Base-by-base conservation (phyloP, 2,797 vertebrate species). In the Silurus lanzhouensis region DNA sequence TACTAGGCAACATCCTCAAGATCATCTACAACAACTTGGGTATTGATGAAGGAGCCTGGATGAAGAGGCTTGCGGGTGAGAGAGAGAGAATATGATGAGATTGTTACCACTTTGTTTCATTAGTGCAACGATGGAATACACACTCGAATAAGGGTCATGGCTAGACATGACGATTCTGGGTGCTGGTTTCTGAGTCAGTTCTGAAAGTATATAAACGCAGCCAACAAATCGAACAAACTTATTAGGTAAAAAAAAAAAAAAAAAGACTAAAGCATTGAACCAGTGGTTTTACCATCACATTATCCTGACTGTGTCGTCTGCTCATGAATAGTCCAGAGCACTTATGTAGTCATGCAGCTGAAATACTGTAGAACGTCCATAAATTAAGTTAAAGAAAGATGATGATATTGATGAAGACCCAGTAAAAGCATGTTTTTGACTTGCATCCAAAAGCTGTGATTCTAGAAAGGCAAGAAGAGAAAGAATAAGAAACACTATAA, bases 1-100 rank as follows among this genome's bases (percentile, higher is more conserved):
- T 99, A 9, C 95, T 99, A 85, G 98, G 97, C 31, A 99, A 98
- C 90, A 98, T 99, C 83, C 83, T 99, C 85, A 99, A 98, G 93
- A 99, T 99, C 90, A 98, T 99, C 90, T 97, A 98, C 90, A 99
- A 98, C 92, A 99, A 99, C 91, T 91, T 99, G 90, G 98, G 98
- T 7, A 97, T 99, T 17, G 97, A 99, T 20, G 98, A 99, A 87
- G 98, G 97, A 1, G 95, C 97, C 66, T 99, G 98, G 98, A 99
- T 99, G 98, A 99, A 99, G 89, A 94, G 96, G 86, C 92, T 99
- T 57, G 97, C 98, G 86, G 98, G 98, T 99, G 92, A 87, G 77
- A 17, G 27, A 31, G 60, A 27, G 48, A 38, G 9, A 78, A 63
- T 6, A 63, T 20, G 13, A 5, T 55, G 22, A 75, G n/a, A 75